Base-by-base conservation (phyloP, 1,140 invertebrate species). In the Camponotus pennsylvanicus region DNA sequence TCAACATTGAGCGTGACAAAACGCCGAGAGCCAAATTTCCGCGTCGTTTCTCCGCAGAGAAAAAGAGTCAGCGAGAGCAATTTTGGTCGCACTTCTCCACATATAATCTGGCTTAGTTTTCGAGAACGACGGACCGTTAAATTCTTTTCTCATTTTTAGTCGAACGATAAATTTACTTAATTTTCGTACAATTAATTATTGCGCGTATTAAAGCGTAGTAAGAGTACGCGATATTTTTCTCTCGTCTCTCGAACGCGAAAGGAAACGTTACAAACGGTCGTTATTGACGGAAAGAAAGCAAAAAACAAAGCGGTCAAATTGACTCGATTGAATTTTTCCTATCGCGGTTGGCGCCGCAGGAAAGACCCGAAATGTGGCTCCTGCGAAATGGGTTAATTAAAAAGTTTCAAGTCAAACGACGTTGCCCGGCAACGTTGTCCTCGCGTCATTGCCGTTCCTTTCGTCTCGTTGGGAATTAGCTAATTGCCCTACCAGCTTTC, bases 381-480 rank as follows among this genome's bases (percentile, higher is more conserved):
- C 45, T 52, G 49, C 42, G 83, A 91, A 90, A 75, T 88, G 64
- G 80, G 88, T 91, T 92, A 91, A 92, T 92, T 91, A 90, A 92
- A 92, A 90, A 93, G 90, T 92, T 92, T 87, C 87, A 89, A 91
- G 86, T 92, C 87, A 89, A 86, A 82, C 86, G 86, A 73, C 49
- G 84, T 88, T 61, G 59, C 75, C 76, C 59, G 42, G 77, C 85
- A 61, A 70, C 63, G 42, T 80, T 70, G 77, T 82, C 42, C 40
- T 79, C 84, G 61, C 66, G 45, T 21, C 34, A 67, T 49, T 71
- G n/a, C 37, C 13, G n/a, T 57, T 75, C 45, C 67, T 84, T 69
- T 75, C 59, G 57, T 66, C 70, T 57, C 78, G 86, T 89, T 86
- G 83, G 70, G 84, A 90, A 91, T 92, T 86, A 90, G 82, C 89